These are phyloP conservation scores for Hoplodrina blanda DNA, from an alignment of 2,888 invertebrate genomes.

Conservation along the genomic window DNA sequence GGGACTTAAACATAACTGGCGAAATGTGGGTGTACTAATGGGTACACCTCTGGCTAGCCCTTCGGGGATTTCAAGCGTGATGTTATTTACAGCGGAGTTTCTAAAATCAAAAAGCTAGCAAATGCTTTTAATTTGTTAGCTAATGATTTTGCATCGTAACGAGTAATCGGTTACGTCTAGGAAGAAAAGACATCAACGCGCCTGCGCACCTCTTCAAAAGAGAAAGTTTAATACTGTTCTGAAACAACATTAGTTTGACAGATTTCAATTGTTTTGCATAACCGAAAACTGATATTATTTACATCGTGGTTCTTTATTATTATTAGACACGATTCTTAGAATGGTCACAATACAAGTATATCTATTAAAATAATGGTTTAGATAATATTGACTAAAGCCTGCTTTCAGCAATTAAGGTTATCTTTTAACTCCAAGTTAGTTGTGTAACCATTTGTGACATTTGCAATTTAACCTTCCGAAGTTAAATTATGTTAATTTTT, in stretches of 20 bases:
- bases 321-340: not conserved
- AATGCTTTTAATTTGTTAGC: conserved; percentile 16
- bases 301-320: not conserved
- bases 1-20: too few relatives aligned
- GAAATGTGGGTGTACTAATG: too few relatives aligned
- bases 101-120: not conserved
- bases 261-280: conserved; percentile 19
- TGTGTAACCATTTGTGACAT: too few relatives aligned
- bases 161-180: conserved; percentile 40
- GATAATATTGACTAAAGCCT: too few relatives aligned
- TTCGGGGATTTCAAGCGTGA: too few relatives aligned
- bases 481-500: not conserved
- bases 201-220: conserved; percentile 45
- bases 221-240: conserved; percentile 52
- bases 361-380: too few relatives aligned
- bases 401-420: too few relatives aligned
- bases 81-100: too few relatives aligned
- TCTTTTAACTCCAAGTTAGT: too few relatives aligned
- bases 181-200: conserved; percentile 72
- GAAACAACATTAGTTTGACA: conserved; percentile 12
- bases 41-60: too few relatives aligned
- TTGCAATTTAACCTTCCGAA: too few relatives aligned
- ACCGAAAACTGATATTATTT: not conserved
- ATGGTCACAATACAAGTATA: not conserved
- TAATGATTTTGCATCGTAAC: conserved; percentile 24